Conservation (phyloP, 2,888 invertebrate genomes). For the Temnothorax ravouxi region DNA sequence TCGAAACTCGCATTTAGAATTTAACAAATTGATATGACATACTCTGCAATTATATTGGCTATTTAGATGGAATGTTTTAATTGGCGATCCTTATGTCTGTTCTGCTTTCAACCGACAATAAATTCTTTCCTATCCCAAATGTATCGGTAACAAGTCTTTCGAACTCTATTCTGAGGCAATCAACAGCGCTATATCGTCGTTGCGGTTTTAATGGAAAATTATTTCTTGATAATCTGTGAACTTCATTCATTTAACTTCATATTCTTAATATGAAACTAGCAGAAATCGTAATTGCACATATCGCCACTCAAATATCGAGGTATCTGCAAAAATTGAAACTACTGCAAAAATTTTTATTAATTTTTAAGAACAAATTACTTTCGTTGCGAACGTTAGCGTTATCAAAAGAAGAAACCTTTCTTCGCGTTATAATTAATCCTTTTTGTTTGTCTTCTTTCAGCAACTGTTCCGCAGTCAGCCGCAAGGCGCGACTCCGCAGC, state of each 20-base stretch:
- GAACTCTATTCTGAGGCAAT: too few species aligned
- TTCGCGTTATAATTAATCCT: not conserved
- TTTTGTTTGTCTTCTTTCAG: constrained; percentile 87
- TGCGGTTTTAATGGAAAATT: not conserved
- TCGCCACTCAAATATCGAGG: too few species aligned
- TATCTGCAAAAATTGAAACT: not conserved
- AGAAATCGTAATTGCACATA: not conserved
- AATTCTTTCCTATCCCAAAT: not conserved
- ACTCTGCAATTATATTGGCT: not conserved
- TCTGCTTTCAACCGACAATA: too few species aligned
- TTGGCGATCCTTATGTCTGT: not conserved
- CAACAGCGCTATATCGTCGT: not conserved
- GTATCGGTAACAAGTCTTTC: too few species aligned
- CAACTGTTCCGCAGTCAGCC: constrained; percentile 96
- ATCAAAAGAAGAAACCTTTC: not conserved
- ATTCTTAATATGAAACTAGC: not conserved
- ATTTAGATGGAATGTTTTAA: not conserved
- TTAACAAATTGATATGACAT: not conserved
- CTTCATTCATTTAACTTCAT: not conserved
- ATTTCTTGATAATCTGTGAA: not conserved
- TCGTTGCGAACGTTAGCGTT: not conserved
- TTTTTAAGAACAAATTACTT: not conserved
- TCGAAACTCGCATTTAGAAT: not conserved
- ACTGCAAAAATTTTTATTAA: not conserved
- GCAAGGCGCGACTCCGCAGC: constrained; percentile 88